Base-by-base conservation (phyloP, 2,113 vertebrate genomes). In the Chloropsis hardwickii region DNA sequence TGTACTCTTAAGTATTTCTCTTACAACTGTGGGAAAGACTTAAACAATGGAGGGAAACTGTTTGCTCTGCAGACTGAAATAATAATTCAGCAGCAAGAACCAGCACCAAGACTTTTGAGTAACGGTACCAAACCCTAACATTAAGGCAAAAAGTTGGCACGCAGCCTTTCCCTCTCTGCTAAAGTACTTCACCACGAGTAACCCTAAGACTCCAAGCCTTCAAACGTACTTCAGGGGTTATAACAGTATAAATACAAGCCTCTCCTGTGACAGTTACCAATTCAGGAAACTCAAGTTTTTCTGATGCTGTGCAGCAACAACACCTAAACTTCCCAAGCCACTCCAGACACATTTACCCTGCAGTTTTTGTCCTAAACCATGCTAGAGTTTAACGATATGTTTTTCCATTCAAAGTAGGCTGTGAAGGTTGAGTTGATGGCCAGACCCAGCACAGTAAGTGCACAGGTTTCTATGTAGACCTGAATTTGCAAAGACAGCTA, bases 11-110 rank as follows among this genome's bases (percentile, higher is more conserved):
- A 93, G 65, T 92, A 91, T 84, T 94, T 92, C 24, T 91, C 64
- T 71, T 70, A 83, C n/a, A 40, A 35, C 67, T 90, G 44, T 40
- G 53, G 31, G 86, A 83, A 93, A 57, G 42, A 71, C 12, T 86
- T 65, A 64, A 94, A 96, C 93, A 96, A 96, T 79, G 21, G 64
- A 83, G 73, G 93, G 88, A 92, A 96, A 83, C 72, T 29, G 12
- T 56, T 84, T 57, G 35, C 16, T 76, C 39, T 83, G 67, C 47
- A 54, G 37, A 31, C n/a, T 78, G 51, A 83, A 88, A 88, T 70
- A 51, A 82, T 17, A 77, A 53, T 40, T 56, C 85, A 73, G 58
- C 54, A 65, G 48, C 58, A 94, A 88, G 37, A 88, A 76, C 18
- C 13, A 76, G 24, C 27, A 57, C 13, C 42, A 42, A 62, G 56